Evolutionary conservation across 2,888 invertebrate species (phyloP), one percentile per base, ranked within the genome.

Genomic region (Anagyrus pseudococci): DNA sequence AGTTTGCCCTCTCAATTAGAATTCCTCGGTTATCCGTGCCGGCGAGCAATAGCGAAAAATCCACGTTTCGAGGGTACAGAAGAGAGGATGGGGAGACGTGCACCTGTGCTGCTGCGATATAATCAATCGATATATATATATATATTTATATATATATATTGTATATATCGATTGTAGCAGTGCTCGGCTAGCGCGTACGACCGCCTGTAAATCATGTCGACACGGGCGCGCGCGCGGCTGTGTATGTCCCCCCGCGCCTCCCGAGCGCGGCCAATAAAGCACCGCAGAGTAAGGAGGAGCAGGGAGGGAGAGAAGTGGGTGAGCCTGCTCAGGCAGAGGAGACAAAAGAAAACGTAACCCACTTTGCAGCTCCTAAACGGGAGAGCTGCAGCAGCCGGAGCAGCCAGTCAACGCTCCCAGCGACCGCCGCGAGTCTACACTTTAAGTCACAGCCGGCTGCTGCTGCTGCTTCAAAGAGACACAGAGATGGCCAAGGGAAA

Each of bases 261-360:
- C 22, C 46, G 46, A 13, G n/a, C 22, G 37, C 15, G 40, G 26
- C 47, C 40, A 17, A 46, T 13, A 25, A 23, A 48, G 49, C 46
- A 22, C 40, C 47, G 41, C 40, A 29, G 40, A 25, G 22, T 17
- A 47, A 41, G 37, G 46, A 48, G 44, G 40, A n/a, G n/a, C 25
- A 47, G 57, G 25, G 49, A 48, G 48, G 26, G 33, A 37, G 54
- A 48, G 55, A 63, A 60, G 63, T 60, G 63, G 63, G 63, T 66
- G 60, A 63, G n/a, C n/a, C 60, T 54, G 20, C 26, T 40, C 17
- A n/a, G n/a, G 44, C 22, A 46, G 48, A 64, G 64, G 69, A 71
- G 69, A 69, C 70, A 72, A 69, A 68, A 71, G 71, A 69, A 62
- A 69, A 67, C 64, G 68, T 71, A 72, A 71, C 72, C 70, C 69